phyloP scores from a whole-genome alignment of 1,140 invertebrate species.

The Sipha flava region DNA sequence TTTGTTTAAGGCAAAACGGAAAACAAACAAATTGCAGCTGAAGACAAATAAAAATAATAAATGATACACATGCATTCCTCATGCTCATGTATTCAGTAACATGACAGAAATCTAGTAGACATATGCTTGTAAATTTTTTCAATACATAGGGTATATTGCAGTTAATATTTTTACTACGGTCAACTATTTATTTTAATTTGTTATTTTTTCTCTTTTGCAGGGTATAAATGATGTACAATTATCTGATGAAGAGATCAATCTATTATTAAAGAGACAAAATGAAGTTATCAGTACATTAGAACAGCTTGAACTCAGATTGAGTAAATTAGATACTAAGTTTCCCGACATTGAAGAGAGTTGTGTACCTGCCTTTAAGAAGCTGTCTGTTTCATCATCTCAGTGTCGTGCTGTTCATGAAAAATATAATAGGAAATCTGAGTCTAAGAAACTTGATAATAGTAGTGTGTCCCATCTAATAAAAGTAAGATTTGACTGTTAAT shows the following conservation, averaged over 20 bases:
- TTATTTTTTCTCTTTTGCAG: not conserved
- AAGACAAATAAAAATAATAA: not conserved
- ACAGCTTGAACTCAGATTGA: conserved; percentile 34
- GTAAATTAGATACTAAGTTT: conserved; percentile 32
- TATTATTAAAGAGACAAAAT: conserved; percentile 35
- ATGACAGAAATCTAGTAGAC: not conserved
- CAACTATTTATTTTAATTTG: not conserved
- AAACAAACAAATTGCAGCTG: not conserved
- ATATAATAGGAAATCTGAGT: not conserved
- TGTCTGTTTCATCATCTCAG: not conserved
- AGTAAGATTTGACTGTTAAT: not conserved
- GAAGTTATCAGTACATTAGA: conserved; percentile 34
- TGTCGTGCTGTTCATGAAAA: not conserved
- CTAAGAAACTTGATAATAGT: not conserved
- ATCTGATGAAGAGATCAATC: conserved; percentile 29
- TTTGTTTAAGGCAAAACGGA: not conserved
- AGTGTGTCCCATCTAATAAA: not conserved
- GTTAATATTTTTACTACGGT: not conserved
- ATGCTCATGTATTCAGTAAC: not conserved
- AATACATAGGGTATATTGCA: too few relatives aligned
- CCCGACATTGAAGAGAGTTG: not conserved
- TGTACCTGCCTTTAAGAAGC: not conserved
- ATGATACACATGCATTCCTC: not conserved
- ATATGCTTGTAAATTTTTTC: not conserved
- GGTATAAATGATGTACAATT: not conserved